Percentiles rank a stretch among this genome's conserved stretches.
Conservation (phyloP, 2,888 invertebrate genomes). For the Eledona agricola region DNA sequence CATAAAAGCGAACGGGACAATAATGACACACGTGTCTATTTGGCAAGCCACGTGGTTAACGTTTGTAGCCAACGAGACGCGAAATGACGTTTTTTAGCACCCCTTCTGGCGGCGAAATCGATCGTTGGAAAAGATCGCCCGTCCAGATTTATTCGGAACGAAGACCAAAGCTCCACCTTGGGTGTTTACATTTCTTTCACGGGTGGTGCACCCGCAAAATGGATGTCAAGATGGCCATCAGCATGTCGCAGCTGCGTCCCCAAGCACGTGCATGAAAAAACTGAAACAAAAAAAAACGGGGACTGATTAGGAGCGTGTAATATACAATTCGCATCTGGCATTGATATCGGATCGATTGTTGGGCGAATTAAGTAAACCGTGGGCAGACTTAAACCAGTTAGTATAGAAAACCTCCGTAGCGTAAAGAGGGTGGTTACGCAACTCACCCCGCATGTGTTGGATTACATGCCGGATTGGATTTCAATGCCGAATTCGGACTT, state of each 20-base stretch:
- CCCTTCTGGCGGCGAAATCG: constrained; percentile 41
- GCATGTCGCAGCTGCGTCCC: constrained; percentile 15
- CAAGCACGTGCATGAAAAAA: constrained; percentile 19
- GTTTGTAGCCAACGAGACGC: constrained; percentile 60
- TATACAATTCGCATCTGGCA: constrained; percentile 59
- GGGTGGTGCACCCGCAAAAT: constrained; percentile 42
- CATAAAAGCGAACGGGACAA: constrained; percentile 56
- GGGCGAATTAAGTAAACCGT: constrained; percentile 59
- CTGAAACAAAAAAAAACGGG: constrained; percentile 19
- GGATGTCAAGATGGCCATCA: constrained; percentile 46
- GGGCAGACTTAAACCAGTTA: constrained; percentile 62
- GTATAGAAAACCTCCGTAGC: constrained; percentile 60
- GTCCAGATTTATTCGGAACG: constrained; percentile 25
- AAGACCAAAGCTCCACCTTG: constrained; percentile 27
- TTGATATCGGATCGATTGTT: constrained; percentile 60
- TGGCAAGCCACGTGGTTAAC: constrained; percentile 58
- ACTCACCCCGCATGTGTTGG: constrained; percentile 56
- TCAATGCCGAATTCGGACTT: constrained; percentile 47
- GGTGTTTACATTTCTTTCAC: constrained; percentile 43
- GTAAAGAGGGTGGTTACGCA: constrained; percentile 59
- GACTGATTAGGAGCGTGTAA: constrained; percentile 23
- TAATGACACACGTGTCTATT: constrained; percentile 57
- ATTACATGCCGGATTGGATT: constrained; percentile 58
- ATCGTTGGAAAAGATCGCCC: no score
- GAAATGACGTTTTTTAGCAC: constrained; percentile 63